These are phyloP conservation scores for Zele albiditarsus DNA, from an alignment of 2,888 invertebrate species.

Conservation along the genomic window DNA sequence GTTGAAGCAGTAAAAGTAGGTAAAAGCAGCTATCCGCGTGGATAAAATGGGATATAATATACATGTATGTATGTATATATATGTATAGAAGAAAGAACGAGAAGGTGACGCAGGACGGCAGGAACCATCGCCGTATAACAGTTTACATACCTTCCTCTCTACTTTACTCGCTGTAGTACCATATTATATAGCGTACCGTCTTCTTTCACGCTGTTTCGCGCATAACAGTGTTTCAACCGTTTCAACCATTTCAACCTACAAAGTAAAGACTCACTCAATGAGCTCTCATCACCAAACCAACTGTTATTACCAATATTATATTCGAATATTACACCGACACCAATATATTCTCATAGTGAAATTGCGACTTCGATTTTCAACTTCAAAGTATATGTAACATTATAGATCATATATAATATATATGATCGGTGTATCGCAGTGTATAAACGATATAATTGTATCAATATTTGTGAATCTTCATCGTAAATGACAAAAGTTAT, in stretches of 20 bases:
- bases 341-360: too few species aligned
- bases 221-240: conserved; percentile 1
- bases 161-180: background rate
- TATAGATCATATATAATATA: background rate
- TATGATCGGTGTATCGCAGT: background rate
- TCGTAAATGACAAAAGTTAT: background rate
- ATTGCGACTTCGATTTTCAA: too few species aligned
- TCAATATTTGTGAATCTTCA: background rate
- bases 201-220: background rate
- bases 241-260: conserved; percentile 27
- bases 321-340: too few species aligned
- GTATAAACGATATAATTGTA: background rate
- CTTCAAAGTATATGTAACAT: too few species aligned
- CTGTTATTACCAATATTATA: background rate
- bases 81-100: conserved; percentile 18
- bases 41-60: conserved; percentile 9
- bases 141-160: conserved; percentile 21
- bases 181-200: conserved; percentile 12
- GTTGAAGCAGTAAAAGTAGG: background rate
- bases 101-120: conserved; percentile 42
- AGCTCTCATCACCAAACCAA: conserved; percentile 51
- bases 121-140: conserved; percentile 29
- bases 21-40: conserved; percentile 25
- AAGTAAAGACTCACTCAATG: conserved; percentile 51
- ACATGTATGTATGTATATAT: background rate